Evolutionary conservation across 1,140 invertebrate species (phyloP).

Genomic region (Caenorhabditis remanei): DNA sequence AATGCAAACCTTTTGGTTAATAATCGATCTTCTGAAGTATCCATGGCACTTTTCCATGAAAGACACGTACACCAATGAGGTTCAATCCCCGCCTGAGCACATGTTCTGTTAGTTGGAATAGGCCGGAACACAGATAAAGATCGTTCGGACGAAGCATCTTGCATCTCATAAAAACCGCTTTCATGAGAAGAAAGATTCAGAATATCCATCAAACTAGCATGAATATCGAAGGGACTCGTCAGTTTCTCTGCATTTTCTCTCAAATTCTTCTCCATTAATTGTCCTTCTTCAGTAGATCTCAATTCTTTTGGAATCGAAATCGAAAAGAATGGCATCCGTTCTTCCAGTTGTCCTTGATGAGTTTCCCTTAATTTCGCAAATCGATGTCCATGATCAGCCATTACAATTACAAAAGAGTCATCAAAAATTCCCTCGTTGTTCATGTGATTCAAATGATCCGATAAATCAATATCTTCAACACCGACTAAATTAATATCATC

Average conservation of each 20-base stretch:
- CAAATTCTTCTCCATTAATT: slow-evolving; percentile 46
- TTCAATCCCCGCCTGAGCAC: slow-evolving; percentile 85
- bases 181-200: slow-evolving; percentile 66
- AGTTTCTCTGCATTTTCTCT: slow-evolving; percentile 78
- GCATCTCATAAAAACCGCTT: slow-evolving; percentile 6
- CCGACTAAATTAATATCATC: slow-evolving; percentile 86
- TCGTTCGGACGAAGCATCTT: slow-evolving; percentile 68
- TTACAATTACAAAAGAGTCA: slow-evolving; percentile 86
- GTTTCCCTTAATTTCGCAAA: slow-evolving; percentile 86
- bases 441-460: slow-evolving; percentile 80
- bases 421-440: slow-evolving; percentile 81
- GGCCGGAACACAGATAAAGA: slow-evolving; percentile 78
- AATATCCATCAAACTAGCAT: slow-evolving; percentile 74
- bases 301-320: slow-evolving; percentile 85
- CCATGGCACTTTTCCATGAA: slow-evolving; percentile 82
- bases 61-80: slow-evolving; percentile 95
- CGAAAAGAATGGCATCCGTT: slow-evolving; percentile 88
- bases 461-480: slow-evolving; percentile 84
- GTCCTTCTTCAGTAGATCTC: slow-evolving; percentile 76
- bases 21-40: slow-evolving; percentile 77
- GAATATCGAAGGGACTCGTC: slow-evolving; percentile 87
- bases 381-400: slow-evolving; percentile 88
- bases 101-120: slow-evolving; percentile 78
- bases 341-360: slow-evolving; percentile 85
- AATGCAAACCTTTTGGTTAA: slow-evolving; percentile 5